These are phyloP conservation scores for Jordanella pulchra DNA, from an alignment of 2,797 vertebrate species.

Conservation along the genomic window DNA sequence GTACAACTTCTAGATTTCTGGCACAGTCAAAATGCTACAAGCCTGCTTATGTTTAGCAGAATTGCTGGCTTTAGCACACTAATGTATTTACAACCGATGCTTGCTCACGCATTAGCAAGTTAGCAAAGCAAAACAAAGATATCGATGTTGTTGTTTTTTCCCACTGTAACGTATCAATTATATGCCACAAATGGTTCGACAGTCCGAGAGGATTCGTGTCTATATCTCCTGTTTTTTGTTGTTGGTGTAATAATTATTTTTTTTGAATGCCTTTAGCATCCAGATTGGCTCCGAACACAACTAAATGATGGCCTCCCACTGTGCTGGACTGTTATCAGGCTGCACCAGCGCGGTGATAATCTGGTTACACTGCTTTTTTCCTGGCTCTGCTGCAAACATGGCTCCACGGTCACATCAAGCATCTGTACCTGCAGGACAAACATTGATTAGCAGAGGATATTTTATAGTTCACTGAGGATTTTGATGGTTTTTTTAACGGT, in stretches of 20 bases:
- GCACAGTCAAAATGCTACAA: background rate
- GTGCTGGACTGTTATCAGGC: constrained; percentile 66
- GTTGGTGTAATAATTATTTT: background rate
- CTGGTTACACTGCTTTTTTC: constrained; percentile 45
- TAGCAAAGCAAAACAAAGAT: background rate
- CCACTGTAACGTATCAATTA: background rate
- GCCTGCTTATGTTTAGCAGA: background rate
- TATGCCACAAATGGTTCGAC: background rate
- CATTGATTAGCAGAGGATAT: constrained; percentile 14
- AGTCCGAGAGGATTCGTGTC: background rate
- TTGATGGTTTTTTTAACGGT: constrained; percentile 4
- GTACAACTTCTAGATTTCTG: background rate
- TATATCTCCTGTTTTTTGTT: constrained; percentile 10
- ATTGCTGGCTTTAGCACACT: no score
- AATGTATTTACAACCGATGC: background rate
- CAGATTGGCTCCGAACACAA: constrained; percentile 19
- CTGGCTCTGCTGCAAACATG: constrained; percentile 38
- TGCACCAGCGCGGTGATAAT: constrained; percentile 48
- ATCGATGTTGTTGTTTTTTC: background rate
- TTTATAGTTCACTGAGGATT: constrained; percentile 14
- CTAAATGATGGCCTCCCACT: constrained; percentile 23
- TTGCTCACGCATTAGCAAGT: background rate
- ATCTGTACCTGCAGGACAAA: constrained; percentile 44
- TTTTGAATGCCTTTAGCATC: constrained; percentile 13
- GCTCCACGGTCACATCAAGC: constrained; percentile 22